Evolutionary conservation across 2,888 invertebrate genomes (phyloP), one percentile per base, ranked within the genome.

Genomic region (Dastarcus helophoroides): DNA sequence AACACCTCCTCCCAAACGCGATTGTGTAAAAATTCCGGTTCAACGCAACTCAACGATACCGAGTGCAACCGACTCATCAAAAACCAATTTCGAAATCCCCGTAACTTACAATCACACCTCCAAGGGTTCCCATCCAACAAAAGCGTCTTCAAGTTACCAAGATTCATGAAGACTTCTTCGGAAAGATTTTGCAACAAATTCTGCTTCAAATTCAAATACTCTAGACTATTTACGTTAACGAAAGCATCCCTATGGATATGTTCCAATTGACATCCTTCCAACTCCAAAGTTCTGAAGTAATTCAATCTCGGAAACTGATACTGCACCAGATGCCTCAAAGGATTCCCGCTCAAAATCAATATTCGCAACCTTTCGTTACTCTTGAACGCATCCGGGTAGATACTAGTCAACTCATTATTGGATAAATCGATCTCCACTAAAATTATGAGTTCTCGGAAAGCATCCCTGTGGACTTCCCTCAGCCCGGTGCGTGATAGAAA

Each of bases 361-460:
- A 82, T 71, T 36, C 82, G 69, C 43, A 89, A 66, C 40, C 88
- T 69, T 58, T 84, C 84, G 64, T 88, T 88, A 41, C 86, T 86
- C 56, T 73, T 68, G 54, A 89, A 89, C 26, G 88, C 86, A 38
- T 79, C 76, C 41, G 76, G 76, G 41, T 86, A 79, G 31, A 89
- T 58, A 51, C 66, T 69, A 34, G 72, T 71, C 35, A 89, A 71
- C 49, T 76, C 72, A 67, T 90, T 90, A 53, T 85, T 78, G 27
- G 81, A 82, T 48, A 90, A 67, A 64, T 90, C 88, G 36, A 90
- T 77, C 66, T 90, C 89, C 14, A 89, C 74, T 24, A 90, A 65
- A 43, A 89, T 89, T 38, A 77, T 79, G 49, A 90, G 69, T 54
- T 86, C 84, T 48, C 77, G 69, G 61, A 90, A 90, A n/a, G 89